Evolutionary conservation across 2,888 invertebrate species (phyloP).

Genomic region (Acronicta psi): DNA sequence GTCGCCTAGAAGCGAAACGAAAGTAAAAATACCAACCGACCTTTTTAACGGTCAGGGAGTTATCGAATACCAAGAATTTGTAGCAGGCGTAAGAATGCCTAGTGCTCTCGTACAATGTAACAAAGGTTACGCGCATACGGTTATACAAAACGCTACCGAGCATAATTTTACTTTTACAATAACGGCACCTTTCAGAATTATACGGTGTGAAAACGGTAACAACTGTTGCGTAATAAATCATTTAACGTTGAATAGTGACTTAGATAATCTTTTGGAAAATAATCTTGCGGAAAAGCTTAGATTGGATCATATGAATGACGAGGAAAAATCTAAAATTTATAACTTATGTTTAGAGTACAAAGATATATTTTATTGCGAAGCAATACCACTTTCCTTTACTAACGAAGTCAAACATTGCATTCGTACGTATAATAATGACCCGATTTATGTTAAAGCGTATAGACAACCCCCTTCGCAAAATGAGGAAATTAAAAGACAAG

Average conservation of each 20-base stretch:
- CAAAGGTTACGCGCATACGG: conserved; percentile 28
- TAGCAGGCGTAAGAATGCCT: conserved; percentile 44
- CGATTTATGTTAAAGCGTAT: conserved; percentile 10
- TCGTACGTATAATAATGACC: conserved; percentile 31
- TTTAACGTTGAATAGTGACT: neutral
- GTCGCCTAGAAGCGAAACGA: conserved; percentile 19
- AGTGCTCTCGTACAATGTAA: conserved; percentile 33
- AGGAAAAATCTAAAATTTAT: conserved; percentile 53
- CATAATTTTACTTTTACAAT: neutral
- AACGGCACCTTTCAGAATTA: neutral
- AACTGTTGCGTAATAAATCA: neutral
- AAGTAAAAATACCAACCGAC: conserved; percentile 33
- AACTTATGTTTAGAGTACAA: conserved; percentile 54
- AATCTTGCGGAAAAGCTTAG: conserved; percentile 15
- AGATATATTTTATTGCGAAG: conserved; percentile 62
- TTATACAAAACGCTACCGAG: conserved; percentile 26
- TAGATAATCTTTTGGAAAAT: neutral
- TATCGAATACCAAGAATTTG: conserved; percentile 29
- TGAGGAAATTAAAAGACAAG: conserved; percentile 1
- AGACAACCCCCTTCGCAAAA: neutral
- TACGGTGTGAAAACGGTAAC: neutral
- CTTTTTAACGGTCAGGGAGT: conserved; percentile 15
- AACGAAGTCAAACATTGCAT: conserved; percentile 19
- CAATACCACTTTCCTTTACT: conserved; percentile 50
- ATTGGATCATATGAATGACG: conserved; percentile 54